Conservation (phyloP, 2,113 vertebrate species). For the Hippopotamus amphibius region DNA sequence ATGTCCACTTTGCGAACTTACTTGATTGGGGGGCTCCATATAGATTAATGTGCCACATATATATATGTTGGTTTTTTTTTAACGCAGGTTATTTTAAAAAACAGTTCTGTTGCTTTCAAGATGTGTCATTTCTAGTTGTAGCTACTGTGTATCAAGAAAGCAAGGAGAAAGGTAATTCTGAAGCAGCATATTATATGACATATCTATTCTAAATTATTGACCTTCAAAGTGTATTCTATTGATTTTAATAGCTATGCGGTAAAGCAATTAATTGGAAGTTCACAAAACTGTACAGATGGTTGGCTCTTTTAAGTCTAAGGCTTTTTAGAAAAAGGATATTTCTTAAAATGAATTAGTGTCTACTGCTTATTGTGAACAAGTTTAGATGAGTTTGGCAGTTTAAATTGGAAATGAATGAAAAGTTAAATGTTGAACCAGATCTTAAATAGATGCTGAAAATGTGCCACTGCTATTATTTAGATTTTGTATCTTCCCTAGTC, state of each 20-base stretch:
- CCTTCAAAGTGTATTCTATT: slow-evolving; percentile 47
- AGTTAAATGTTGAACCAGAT: background rate
- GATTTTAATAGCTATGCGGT: slow-evolving; percentile 51
- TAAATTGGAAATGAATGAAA: background rate
- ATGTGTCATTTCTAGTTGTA: background rate
- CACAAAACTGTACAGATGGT: slow-evolving; percentile 31
- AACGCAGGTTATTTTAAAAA: slow-evolving; percentile 35
- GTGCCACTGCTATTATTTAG: background rate
- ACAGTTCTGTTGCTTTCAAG: slow-evolving; percentile 35
- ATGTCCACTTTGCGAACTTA: background rate
- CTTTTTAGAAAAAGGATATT: slow-evolving; percentile 45
- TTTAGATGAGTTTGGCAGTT: background rate
- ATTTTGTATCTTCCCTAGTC: background rate
- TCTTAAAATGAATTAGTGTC: slow-evolving; percentile 1
- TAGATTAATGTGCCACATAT: background rate
- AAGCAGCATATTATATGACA: background rate
- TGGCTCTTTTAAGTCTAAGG: background rate
- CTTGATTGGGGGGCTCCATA: background rate
- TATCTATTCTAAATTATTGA: slow-evolving; percentile 37
- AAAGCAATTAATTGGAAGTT: slow-evolving; percentile 60
- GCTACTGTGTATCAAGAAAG: background rate
- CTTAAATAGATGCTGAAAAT: slow-evolving; percentile 17
- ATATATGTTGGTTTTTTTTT: background rate
- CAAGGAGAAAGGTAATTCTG: slow-evolving; percentile 10
- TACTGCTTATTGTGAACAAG: background rate